Evolutionary conservation across 2,113 vertebrate species (phyloP), one percentile per base, ranked within the genome.

Genomic region (Gorilla gorilla): DNA sequence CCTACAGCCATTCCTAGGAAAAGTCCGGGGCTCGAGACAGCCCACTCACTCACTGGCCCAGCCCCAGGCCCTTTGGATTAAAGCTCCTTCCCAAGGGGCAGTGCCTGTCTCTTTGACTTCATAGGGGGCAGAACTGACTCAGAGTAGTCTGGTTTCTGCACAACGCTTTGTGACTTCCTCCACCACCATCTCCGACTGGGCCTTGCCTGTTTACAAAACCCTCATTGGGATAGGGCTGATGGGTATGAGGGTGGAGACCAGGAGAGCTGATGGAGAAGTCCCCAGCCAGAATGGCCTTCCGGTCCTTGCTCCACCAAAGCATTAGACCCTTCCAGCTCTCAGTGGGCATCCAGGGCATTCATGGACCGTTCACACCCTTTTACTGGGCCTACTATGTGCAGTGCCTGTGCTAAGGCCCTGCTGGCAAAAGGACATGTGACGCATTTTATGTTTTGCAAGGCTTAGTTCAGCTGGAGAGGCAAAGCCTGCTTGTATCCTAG

Each of bases 141-240:
- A 83, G 75, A 78, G 61, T 68, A 17, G 17, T 82, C 45, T 50
- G 81, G 35, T 95, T 94, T 61, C 85, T n/a, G 43, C 86, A 75
- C 57, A 40, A 70, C 50, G 57, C 66, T 90, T 81, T 70, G 70
- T 96, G 82, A 87, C 55, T 94, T 91, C 40, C 55, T 64, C 48
- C 35, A 27, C 50, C 92, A 57, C 18, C 9, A 6, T 82, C 73
- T 96, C 50, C 16, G 8, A 59, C 57, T 59, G 57, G 72, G 88
- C 72, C 89, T 89, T 91, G 73, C 70, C 70, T 95, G 94, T 97
- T 94, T 93, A 84, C 64, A 88, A 50, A 79, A 64, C 55, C 61
- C 79, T 89, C 80, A 25, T 23, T 72, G 66, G 45, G 57, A 88
- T n/a, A 81, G 45, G 70, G 27, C 81, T 90, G 79, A 68, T 40